Base-by-base conservation (phyloP, 1,140 invertebrate species). In the Colletes latitarsis region DNA sequence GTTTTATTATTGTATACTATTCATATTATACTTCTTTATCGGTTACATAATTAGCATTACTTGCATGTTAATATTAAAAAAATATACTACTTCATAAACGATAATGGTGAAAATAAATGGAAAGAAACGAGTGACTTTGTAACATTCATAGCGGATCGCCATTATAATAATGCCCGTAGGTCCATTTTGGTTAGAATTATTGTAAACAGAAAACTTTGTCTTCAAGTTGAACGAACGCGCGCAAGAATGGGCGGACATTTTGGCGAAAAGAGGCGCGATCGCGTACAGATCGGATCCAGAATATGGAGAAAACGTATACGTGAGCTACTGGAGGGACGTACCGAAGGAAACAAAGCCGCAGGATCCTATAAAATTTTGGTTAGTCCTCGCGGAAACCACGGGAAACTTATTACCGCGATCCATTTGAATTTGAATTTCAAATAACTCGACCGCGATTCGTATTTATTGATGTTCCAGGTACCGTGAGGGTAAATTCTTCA, bases 231-330 rank as follows among this genome's bases (percentile, higher is more conserved):
- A 90, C 82, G 88, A 93, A 69, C 90, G 92, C 75, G 91, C 95
- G 79, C 94, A 96, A 91, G 92, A 95, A 78, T 96, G 96, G 95
- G 96, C 96, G 90, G 77, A 95, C n/a, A 90, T 92, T 67, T 88
- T 96, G 39, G 95, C 95, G 4, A 94, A 58, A 85, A 70, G 6
- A 91, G 96, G 70, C 84, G 94, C 66, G 8, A 95, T 96, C 84
- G 94, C 95, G 53, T 66, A 87, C 91, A 95, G 55, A 49, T 87
- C 92, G 73, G 92, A 94, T 77, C 92, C 58, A 5, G 89, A 92
- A 17, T 95, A 95, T 83, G 95, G 95, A 0, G 95, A 96, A 88
- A 96, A 96, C 91, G 82, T 95, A 41, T 95, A 92, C 81, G 84
- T 90, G 41, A 88, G 94, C 82, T 95, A 94, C 90, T 95, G 94